A percentile compares a stretch with the other conserved stretches of the same genome.
Evolutionary conservation across 2,888 invertebrate species (phyloP).

Genomic region (Pelosia muscerda): DNA sequence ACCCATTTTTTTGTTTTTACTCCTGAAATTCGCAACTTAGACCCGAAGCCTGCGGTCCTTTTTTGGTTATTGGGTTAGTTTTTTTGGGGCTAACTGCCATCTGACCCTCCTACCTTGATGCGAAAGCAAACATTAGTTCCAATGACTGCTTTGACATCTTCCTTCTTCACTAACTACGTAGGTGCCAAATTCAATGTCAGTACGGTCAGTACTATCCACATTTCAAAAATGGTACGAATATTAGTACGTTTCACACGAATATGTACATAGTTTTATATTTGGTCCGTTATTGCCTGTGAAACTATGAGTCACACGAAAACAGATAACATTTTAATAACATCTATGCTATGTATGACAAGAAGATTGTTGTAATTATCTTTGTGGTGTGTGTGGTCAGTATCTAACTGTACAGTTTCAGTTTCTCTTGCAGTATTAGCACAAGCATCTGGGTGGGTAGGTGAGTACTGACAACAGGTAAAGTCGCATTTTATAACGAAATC

Average conservation of each 20-base stretch:
- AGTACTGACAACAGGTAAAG: too few relatives aligned
- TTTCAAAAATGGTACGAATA: neutral
- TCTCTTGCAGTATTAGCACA: constrained; percentile 7
- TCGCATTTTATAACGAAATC: too few relatives aligned
- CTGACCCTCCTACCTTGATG: too few relatives aligned
- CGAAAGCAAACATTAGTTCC: too few relatives aligned
- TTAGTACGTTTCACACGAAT: constrained; percentile 9
- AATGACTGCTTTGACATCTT: too few relatives aligned
- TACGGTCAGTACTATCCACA: neutral
- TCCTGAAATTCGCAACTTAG: too few relatives aligned
- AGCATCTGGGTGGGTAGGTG: neutral
- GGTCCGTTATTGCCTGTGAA: constrained; percentile 14
- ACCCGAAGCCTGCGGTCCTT: too few relatives aligned
- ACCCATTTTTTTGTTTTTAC: too few relatives aligned
- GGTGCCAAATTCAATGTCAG: too few relatives aligned
- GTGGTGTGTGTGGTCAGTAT: constrained; percentile 41
- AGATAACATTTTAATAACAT: constrained; percentile 21
- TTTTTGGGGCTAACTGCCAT: too few relatives aligned
- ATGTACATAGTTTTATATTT: constrained; percentile 5
- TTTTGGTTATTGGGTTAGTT: too few relatives aligned
- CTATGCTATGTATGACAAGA: constrained; percentile 23
- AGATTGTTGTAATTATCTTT: constrained; percentile 34
- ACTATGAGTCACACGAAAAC: constrained; percentile 19
- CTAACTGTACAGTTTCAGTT: constrained; percentile 30
- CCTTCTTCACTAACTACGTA: too few relatives aligned